Conservation (phyloP, 2,113 vertebrate species). For the Eira barbara region DNA sequence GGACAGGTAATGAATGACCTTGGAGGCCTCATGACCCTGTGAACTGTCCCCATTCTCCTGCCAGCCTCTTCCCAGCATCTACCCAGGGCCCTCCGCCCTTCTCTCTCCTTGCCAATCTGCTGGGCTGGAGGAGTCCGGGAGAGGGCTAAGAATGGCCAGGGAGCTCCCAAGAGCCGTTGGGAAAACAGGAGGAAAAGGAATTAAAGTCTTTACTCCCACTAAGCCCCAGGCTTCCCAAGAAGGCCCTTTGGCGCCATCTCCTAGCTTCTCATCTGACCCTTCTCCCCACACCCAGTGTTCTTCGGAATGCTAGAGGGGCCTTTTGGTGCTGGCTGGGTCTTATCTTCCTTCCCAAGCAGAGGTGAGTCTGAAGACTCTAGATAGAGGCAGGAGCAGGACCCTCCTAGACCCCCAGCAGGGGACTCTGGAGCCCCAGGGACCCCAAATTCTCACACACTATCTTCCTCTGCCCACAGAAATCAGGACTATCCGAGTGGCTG, state of each 20-base stretch:
- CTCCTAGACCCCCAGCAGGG: neutral
- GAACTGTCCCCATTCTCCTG: neutral
- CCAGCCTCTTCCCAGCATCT: neutral
- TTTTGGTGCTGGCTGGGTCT: neutral
- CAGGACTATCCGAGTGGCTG: slow-evolving; percentile 89
- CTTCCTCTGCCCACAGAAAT: slow-evolving; percentile 78
- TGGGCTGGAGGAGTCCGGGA: neutral
- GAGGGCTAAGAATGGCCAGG: neutral
- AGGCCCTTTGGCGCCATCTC: neutral
- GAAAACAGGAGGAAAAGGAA: neutral
- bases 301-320: neutral
- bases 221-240: neutral
- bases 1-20: neutral
- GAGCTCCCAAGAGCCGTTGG: neutral
- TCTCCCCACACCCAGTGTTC: neutral
- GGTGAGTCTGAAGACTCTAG: neutral
- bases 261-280: neutral
- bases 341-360: neutral
- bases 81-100: neutral
- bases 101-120: neutral
- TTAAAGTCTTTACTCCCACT: neutral
- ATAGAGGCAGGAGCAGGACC: neutral
- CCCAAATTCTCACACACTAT: neutral
- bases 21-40: neutral
- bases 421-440: neutral